phyloP scores from a whole-genome alignment of 2,113 vertebrate species.

The Theristicus caerulescens region DNA sequence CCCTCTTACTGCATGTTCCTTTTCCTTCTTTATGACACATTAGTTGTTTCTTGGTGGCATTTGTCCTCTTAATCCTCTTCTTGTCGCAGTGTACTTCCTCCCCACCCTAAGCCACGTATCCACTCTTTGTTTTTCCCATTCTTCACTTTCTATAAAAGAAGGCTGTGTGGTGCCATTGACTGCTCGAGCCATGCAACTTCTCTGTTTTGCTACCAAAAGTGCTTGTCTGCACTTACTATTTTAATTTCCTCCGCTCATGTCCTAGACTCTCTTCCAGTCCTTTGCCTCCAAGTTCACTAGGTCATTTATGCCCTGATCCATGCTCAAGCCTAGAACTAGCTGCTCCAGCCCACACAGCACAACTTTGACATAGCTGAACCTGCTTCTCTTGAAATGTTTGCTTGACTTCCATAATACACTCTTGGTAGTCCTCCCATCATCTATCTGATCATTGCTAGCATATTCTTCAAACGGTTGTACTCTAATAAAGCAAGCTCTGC shows the following conservation, averaged over 20 bases:
- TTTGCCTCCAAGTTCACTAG: background rate
- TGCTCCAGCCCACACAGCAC: background rate
- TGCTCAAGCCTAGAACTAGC: background rate
- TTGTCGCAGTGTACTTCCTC: background rate
- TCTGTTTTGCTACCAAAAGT: background rate
- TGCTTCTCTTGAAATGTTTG: background rate
- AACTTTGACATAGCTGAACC: background rate
- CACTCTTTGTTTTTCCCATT: background rate
- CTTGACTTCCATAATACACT: background rate
- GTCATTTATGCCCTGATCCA: background rate
- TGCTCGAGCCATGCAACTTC: background rate
- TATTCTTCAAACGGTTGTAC: background rate
- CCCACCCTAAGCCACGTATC: background rate
- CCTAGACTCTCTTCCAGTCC: background rate
- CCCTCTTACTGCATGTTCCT: background rate
- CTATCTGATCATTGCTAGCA: background rate
- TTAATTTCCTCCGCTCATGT: background rate
- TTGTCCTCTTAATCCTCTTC: background rate
- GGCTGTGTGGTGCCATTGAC: background rate
- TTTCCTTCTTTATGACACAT: background rate
- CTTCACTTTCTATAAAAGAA: background rate
- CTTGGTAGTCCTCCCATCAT: background rate
- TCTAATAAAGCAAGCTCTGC: background rate
- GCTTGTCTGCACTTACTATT: background rate
- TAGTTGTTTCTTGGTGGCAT: background rate